Conservation (phyloP, 1,140 invertebrate species). For the Drosophila oshimai region DNA sequence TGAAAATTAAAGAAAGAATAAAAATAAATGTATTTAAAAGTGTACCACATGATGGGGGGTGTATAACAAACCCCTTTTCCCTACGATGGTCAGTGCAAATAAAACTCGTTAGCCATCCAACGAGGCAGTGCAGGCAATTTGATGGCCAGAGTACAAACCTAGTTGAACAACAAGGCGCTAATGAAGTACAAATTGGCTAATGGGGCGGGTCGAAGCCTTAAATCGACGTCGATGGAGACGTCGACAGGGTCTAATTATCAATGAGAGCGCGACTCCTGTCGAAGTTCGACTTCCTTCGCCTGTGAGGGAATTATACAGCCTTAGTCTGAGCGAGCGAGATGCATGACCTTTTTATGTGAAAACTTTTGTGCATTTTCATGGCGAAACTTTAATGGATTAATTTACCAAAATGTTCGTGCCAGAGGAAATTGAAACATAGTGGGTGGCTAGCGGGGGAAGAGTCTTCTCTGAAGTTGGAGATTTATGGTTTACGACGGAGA, state of each 20-base stretch:
- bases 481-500: conserved; percentile 13
- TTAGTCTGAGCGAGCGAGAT: conserved; percentile 1
- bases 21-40: too few species aligned
- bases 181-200: conserved; percentile 78
- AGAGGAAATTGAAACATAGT: conserved; percentile 71
- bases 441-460: conserved; percentile 3
- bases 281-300: conserved; percentile 30
- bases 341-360: conserved; percentile 66
- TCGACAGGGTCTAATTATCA: conserved; percentile 63
- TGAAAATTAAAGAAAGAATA: too few species aligned
- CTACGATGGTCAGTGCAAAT: conserved; percentile 1
- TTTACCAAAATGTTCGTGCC: conserved; percentile 68
- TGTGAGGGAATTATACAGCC: conserved; percentile 25
- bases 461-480: conserved; percentile 13
- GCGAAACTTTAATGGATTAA: conserved; percentile 79
- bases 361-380: conserved; percentile 75
- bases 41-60: too few species aligned
- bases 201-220: conserved; percentile 37
- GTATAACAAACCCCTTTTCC: neutral
- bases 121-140: neutral
- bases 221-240: conserved; percentile 4
- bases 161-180: conserved; percentile 39
- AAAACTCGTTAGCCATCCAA: conserved; percentile 37
- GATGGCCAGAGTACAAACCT: neutral
- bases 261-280: conserved; percentile 48